Conservation (phyloP, 2,797 vertebrate species). For the Cirrhinus mrigala region DNA sequence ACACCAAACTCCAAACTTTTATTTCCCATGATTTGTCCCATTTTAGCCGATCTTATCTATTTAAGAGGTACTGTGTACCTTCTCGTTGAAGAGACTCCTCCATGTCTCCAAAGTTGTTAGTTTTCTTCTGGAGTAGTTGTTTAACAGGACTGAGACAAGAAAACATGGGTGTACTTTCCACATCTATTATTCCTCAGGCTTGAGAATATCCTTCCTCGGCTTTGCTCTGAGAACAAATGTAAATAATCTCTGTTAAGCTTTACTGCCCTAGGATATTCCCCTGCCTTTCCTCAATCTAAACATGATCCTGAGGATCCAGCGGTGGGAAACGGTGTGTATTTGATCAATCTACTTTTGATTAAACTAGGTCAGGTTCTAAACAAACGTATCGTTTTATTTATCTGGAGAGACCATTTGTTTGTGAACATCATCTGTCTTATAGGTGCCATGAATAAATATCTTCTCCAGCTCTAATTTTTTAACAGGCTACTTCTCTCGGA, state of each 20-base stretch:
- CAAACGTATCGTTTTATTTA: constrained; percentile 20
- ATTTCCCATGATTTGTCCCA: background rate
- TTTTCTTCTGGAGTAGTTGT: constrained; percentile 31
- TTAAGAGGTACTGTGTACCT: background rate
- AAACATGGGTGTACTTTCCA: constrained; percentile 21
- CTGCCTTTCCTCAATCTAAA: constrained; percentile 18
- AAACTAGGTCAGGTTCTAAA: constrained; percentile 46
- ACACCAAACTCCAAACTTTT: background rate
- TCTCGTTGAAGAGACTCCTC: background rate
- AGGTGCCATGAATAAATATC: constrained; percentile 44
- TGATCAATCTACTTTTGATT: constrained; percentile 40
- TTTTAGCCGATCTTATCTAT: background rate
- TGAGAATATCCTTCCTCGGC: constrained; percentile 17
- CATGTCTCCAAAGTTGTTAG: background rate
- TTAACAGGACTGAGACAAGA: constrained; percentile 17
- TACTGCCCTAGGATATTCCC: constrained; percentile 9
- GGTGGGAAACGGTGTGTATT: constrained; percentile 6
- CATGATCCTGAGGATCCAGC: background rate
- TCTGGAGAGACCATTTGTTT: constrained; percentile 33
- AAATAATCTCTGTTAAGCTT: constrained; percentile 33
- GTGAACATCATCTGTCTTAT: constrained; percentile 25
- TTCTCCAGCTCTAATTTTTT: constrained; percentile 50
- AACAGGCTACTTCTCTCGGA: constrained; percentile 28
- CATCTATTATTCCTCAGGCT: constrained; percentile 30
- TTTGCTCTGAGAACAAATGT: constrained; percentile 37